Evolutionary conservation across 1,140 invertebrate genomes (phyloP).

Genomic region (Drosophila repleta): DNA sequence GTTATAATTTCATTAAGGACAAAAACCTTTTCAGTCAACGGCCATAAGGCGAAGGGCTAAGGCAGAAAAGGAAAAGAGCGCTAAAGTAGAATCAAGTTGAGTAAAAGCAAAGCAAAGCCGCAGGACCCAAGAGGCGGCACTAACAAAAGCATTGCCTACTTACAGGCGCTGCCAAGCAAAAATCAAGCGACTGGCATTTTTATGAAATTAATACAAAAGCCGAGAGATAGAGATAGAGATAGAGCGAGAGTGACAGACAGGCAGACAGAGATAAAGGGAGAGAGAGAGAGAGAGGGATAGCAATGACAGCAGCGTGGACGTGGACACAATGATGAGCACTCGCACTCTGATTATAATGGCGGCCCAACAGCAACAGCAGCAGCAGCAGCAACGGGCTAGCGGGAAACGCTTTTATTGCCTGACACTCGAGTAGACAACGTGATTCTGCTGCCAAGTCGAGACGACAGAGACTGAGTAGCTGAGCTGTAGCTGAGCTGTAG

Average conservation of each 20-base stretch:
- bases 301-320: conserved; percentile 45
- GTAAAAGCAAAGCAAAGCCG: conserved; percentile 54
- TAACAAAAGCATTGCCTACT: conserved; percentile 71
- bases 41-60: conserved; percentile 25
- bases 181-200: conserved; percentile 77
- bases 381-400: conserved; percentile 13
- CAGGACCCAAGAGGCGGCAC: conserved; percentile 48
- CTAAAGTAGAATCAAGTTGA: conserved; percentile 6
- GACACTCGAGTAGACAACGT: conserved; percentile 56
- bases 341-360: conserved; percentile 48
- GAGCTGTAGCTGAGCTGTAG: conserved; percentile 2
- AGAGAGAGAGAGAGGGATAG: not conserved
- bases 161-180: conserved; percentile 57
- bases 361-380: conserved; percentile 29
- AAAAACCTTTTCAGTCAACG: conserved; percentile 62
- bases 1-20: conserved; percentile 79
- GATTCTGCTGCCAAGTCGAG: conserved; percentile 35
- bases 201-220: conserved; percentile 81
- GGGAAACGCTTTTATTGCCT: conserved; percentile 47
- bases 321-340: conserved; percentile 64
- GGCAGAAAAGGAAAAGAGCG: conserved; percentile 5
- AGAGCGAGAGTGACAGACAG: conserved; percentile 4
- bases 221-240: conserved; percentile 34
- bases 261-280: no score
- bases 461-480: conserved; percentile 24